phyloP scores from a whole-genome alignment of 1,140 invertebrate species.

The Drosophila prosaltans region DNA sequence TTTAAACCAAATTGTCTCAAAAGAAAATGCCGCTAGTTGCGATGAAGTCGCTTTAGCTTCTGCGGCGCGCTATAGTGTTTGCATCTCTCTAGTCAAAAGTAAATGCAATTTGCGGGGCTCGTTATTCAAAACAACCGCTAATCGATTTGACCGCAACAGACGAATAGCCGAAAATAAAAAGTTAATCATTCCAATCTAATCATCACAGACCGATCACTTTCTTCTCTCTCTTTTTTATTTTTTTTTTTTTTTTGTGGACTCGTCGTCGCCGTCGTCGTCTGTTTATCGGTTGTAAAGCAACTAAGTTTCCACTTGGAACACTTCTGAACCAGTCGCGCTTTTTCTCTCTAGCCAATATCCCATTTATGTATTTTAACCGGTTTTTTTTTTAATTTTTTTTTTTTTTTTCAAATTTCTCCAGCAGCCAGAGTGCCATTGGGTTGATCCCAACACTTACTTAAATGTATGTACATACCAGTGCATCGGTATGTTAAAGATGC shows the following conservation, averaged over 20 bases:
- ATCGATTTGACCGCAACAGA: slow-evolving; percentile 37
- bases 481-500: slow-evolving; percentile 6
- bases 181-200: slow-evolving; percentile 26
- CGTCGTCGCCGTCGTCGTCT: slow-evolving; percentile 3
- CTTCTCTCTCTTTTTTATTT: slow-evolving; percentile 49
- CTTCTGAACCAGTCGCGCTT: slow-evolving; percentile 48
- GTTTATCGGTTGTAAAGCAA: slow-evolving; percentile 45
- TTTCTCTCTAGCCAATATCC: slow-evolving; percentile 33
- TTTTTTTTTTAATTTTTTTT: slow-evolving; percentile 49
- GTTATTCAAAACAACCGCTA: slow-evolving; percentile 51
- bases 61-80: slow-evolving; percentile 17
- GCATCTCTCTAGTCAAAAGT: slow-evolving; percentile 44
- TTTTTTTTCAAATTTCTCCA: slow-evolving; percentile 25
- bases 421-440: slow-evolving; percentile 24
- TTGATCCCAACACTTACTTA: slow-evolving; percentile 7
- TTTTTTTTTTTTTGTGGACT: slow-evolving; percentile 42
- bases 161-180: slow-evolving; percentile 16
- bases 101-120: slow-evolving; percentile 27
- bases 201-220: slow-evolving; percentile 46
- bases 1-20: slow-evolving; percentile 41
- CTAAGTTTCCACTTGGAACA: slow-evolving; percentile 57
- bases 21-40: slow-evolving; percentile 43
- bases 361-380: slow-evolving; percentile 55
- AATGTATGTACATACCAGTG: slow-evolving; percentile 13
- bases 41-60: slow-evolving; percentile 27